phyloP scores from a whole-genome alignment of 2,888 invertebrate genomes.

The Drosophila suboccidentalis region DNA sequence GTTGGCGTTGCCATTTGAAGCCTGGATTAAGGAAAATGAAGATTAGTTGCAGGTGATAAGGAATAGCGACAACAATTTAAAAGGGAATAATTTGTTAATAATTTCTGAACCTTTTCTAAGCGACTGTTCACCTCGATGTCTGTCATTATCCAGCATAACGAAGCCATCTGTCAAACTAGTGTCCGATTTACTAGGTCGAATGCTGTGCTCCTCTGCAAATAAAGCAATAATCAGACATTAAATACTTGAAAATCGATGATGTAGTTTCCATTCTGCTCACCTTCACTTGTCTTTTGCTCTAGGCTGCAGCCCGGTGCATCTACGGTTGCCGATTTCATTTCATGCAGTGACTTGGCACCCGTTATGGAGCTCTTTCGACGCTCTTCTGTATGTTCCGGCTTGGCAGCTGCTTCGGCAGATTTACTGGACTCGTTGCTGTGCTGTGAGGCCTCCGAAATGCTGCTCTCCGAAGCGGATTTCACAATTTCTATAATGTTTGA shows the following conservation, averaged over 20 bases:
- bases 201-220: constrained; percentile 87
- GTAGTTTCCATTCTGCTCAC: constrained; percentile 30
- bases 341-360: constrained; percentile 85
- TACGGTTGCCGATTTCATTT: constrained; percentile 85
- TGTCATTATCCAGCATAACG: constrained; percentile 89
- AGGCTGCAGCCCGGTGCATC: constrained; percentile 71
- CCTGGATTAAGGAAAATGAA: constrained; percentile 85
- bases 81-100: not conserved
- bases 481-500: constrained; percentile 86
- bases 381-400: constrained; percentile 46
- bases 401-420: constrained; percentile 87
- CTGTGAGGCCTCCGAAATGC: constrained; percentile 91
- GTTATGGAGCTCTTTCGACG: constrained; percentile 84
- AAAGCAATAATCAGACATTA: constrained; percentile 24
- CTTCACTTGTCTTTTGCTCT: constrained; percentile 64
- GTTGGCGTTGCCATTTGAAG: constrained; percentile 95
- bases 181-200: constrained; percentile 95
- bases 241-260: not conserved
- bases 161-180: constrained; percentile 96
- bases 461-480: constrained; percentile 96
- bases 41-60: constrained; percentile 14
- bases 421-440: constrained; percentile 91
- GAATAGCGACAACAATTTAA: not conserved
- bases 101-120: constrained; percentile 81
- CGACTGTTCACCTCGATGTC: constrained; percentile 81